A percentile compares a stretch with the other conserved stretches of the same genome.
Conservation (phyloP, 2,888 invertebrate genomes). For the Adela reaumurella region DNA sequence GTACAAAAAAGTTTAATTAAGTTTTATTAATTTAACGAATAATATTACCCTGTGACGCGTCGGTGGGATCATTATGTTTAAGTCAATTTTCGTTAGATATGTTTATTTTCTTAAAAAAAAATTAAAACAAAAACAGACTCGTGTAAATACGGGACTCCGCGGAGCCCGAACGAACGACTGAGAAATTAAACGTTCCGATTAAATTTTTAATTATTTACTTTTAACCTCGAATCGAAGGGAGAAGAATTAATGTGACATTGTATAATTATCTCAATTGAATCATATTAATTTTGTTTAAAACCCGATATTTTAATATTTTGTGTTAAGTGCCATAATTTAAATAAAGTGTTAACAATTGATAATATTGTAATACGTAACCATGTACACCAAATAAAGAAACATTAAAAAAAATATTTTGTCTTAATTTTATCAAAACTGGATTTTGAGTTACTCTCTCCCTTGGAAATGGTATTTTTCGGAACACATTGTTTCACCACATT, state of each 20-base stretch:
- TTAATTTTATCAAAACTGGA: slow-evolving; percentile 10
- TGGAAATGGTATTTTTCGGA: too few species aligned
- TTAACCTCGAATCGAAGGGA: neutral
- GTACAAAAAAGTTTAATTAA: slow-evolving; percentile 35
- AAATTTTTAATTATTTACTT: slow-evolving; percentile 7
- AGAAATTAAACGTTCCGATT: slow-evolving; percentile 47
- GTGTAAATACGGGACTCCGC: slow-evolving; percentile 30
- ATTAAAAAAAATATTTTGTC: slow-evolving; percentile 31
- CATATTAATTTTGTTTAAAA: slow-evolving; percentile 15
- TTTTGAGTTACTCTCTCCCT: too few species aligned
- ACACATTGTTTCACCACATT: too few species aligned
- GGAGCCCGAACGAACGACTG: slow-evolving; percentile 48
- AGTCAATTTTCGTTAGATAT: slow-evolving; percentile 36
- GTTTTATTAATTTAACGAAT: slow-evolving; percentile 29
- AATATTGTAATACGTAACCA: slow-evolving; percentile 53
- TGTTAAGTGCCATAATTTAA: slow-evolving; percentile 54
- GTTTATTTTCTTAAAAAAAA: slow-evolving; percentile 45
- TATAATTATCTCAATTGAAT: neutral
- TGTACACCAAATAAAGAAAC: slow-evolving; percentile 54
- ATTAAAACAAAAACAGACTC: slow-evolving; percentile 27
- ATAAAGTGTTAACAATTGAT: slow-evolving; percentile 51
- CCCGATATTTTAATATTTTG: slow-evolving; percentile 33
- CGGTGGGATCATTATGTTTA: slow-evolving; percentile 42
- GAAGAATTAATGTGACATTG: neutral
- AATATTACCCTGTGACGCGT: slow-evolving; percentile 26